Evolutionary conservation across 30 jellyfish, hydroid and myxozoan species (phyloP).

Genomic region (Phacellophora camtschatica): DNA sequence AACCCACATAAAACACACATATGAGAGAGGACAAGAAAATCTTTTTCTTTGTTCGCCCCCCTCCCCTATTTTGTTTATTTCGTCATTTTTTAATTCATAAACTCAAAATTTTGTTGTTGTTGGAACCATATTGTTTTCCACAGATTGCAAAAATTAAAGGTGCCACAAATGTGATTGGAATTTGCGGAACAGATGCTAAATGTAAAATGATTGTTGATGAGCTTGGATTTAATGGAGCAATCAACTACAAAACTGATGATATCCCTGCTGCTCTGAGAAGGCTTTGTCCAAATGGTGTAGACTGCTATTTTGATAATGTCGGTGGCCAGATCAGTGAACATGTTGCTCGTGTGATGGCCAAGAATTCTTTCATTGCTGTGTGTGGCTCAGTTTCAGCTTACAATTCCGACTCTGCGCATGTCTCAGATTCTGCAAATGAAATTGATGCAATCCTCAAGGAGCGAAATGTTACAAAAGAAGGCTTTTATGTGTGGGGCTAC

Average conservation of each 20-base stretch:
- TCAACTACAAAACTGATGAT: conserved; percentile 50
- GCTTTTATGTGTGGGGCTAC: conserved; percentile 43
- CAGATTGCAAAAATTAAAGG: conserved; percentile 47
- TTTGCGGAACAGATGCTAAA: conserved; percentile 65
- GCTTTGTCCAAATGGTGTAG: conserved; percentile 62
- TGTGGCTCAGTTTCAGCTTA: conserved; percentile 66
- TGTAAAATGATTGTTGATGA: conserved; percentile 19
- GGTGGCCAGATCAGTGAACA: conserved; percentile 64
- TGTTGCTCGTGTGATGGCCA: conserved; percentile 29
- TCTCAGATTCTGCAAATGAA: conserved; percentile 40
- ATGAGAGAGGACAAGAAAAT: no score
- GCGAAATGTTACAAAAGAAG: conserved; percentile 32
- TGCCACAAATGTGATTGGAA: conserved; percentile 48
- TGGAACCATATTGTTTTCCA: not conserved
- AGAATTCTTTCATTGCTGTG: conserved; percentile 22
- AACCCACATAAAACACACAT: no score
- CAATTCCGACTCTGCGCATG: conserved; percentile 45
- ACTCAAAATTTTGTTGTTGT: not conserved
- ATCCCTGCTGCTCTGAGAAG: conserved; percentile 10
- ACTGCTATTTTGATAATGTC: conserved; percentile 61
- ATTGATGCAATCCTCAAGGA: not conserved
- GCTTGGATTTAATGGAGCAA: conserved; percentile 42
- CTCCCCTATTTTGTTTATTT: no score
- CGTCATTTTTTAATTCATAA: no score
- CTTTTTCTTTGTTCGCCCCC: no score